Conservation (phyloP, 2,113 vertebrate species). For the Ivindomyrus marchei region DNA sequence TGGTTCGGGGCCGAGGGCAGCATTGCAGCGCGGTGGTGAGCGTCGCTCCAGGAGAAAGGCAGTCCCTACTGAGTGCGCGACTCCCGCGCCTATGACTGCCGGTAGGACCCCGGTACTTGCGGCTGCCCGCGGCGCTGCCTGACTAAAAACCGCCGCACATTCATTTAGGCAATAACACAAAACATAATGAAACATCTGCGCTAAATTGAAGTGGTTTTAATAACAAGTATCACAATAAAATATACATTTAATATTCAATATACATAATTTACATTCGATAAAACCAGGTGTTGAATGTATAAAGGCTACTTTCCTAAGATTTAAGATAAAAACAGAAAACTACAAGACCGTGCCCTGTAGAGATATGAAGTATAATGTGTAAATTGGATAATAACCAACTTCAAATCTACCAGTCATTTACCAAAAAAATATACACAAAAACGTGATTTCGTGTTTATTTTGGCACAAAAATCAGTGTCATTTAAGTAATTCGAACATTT, state of each 20-base stretch:
- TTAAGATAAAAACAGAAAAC: not conserved
- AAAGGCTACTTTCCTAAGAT: not conserved
- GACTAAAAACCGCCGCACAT: not conserved
- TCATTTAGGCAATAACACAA: not conserved
- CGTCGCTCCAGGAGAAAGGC: not conserved
- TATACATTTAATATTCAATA: not conserved
- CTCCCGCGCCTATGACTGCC: slow-evolving; percentile 56
- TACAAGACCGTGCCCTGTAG: slow-evolving; percentile 12
- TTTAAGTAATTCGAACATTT: not conserved
- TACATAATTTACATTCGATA: not conserved
- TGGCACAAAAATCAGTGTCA: not conserved
- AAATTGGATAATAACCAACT: not conserved
- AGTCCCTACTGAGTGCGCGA: slow-evolving; percentile 51
- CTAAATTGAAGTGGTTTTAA: not conserved
- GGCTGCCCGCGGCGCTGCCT: slow-evolving; percentile 43
- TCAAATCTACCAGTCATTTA: not conserved
- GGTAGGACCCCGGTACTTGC: slow-evolving; percentile 34
- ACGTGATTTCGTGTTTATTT: not conserved
- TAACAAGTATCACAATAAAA: not conserved
- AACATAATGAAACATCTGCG: not conserved
- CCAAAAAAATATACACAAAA: not conserved
- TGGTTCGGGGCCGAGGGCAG: slow-evolving; percentile 46
- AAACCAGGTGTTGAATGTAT: not conserved
- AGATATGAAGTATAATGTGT: not conserved
- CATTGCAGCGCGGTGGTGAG: slow-evolving; percentile 35